A percentile compares a stretch with the other conserved stretches of the same genome.
Conservation (phyloP, 2,888 invertebrate species). For the Epistrophe grossulariae region DNA sequence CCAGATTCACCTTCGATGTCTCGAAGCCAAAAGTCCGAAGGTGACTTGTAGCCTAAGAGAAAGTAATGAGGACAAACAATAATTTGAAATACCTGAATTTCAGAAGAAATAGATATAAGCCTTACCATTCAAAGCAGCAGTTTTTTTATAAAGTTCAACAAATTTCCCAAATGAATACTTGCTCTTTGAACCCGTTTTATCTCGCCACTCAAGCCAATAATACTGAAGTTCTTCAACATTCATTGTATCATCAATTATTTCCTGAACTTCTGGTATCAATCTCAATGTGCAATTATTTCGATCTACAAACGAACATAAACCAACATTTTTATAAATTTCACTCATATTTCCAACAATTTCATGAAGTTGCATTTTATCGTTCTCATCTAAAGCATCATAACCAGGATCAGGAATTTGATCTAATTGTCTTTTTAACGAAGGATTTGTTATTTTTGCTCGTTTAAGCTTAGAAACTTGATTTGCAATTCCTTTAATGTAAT, state of each 20-base stretch:
- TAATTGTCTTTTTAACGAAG: constrained; percentile 89
- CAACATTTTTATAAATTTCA: constrained; percentile 89
- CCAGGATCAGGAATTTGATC: constrained; percentile 89
- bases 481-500: constrained; percentile 77
- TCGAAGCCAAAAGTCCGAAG: constrained; percentile 88
- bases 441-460: constrained; percentile 85
- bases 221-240: constrained; percentile 81
- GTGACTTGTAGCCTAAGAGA: constrained; percentile 77
- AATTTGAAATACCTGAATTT: no score
- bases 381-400: constrained; percentile 88
- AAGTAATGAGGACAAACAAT: not conserved
- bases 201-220: constrained; percentile 82
- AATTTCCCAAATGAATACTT: constrained; percentile 79
- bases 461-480: constrained; percentile 78
- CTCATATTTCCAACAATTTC: constrained; percentile 89
- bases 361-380: constrained; percentile 86
- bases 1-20: constrained; percentile 85
- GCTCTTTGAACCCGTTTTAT: constrained; percentile 78
- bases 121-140: constrained; percentile 80
- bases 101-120: not conserved
- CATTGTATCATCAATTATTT: constrained; percentile 78
- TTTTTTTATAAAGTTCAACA: constrained; percentile 80
- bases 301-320: constrained; percentile 89
- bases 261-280: constrained; percentile 86
- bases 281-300: constrained; percentile 87